These are phyloP conservation scores for Agrochola litura DNA, from an alignment of 2,888 invertebrate species.

Conservation along the genomic window DNA sequence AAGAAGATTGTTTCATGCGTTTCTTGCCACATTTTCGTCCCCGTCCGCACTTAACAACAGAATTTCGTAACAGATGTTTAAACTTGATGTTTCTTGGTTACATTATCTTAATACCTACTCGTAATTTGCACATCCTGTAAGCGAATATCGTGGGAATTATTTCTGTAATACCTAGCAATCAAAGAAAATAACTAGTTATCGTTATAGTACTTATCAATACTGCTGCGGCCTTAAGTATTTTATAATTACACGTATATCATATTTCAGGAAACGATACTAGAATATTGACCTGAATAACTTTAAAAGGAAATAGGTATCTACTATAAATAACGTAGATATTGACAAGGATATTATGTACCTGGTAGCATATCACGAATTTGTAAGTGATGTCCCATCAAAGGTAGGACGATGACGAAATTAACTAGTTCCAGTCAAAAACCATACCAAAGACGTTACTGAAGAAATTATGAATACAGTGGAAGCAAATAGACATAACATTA, in stretches of 20 bases:
- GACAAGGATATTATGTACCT: not conserved
- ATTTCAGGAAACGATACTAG: conserved; percentile 44
- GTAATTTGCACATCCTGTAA: conserved; percentile 49
- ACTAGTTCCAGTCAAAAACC: not conserved
- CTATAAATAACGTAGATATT: conserved; percentile 2
- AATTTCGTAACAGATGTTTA: conserved; percentile 26
- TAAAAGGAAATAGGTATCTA: conserved; percentile 32
- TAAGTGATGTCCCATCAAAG: not conserved
- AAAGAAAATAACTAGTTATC: conserved; percentile 52
- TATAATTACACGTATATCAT: conserved; percentile 43
- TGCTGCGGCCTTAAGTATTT: conserved; percentile 28
- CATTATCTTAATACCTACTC: conserved; percentile 28
- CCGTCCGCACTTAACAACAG: not conserved
- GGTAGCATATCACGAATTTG: not conserved
- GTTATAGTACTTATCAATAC: conserved; percentile 22
- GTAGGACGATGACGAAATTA: not conserved
- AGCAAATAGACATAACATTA: not conserved
- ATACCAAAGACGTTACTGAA: not conserved
- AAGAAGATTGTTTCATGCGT: not conserved
- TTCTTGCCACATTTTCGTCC: conserved; percentile 20
- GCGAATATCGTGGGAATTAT: conserved; percentile 49
- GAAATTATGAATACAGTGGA: not conserved
- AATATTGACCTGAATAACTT: conserved; percentile 53
- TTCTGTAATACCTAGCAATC: conserved; percentile 31
- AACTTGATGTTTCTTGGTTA: conserved; percentile 23